A percentile compares a stretch with the other conserved stretches of the same genome.
These are phyloP conservation scores for Catostylus mosaicus DNA, from an alignment of 30 jellyfish, hydroid and myxozoan species.

Conservation along the genomic window DNA sequence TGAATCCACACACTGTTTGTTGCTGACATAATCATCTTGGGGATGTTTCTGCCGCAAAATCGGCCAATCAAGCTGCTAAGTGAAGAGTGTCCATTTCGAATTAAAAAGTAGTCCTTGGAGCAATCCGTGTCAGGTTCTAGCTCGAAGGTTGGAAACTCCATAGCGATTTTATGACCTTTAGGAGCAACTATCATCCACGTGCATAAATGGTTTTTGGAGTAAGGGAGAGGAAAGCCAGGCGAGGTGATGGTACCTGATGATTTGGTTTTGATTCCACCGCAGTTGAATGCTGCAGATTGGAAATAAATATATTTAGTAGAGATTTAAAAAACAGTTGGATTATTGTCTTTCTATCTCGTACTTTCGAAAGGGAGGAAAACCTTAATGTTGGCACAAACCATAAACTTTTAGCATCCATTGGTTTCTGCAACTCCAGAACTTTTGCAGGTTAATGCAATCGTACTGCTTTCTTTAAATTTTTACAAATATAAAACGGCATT, in stretches of 20 bases:
- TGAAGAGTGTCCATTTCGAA: conserved; percentile 70
- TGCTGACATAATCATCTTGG: conserved; percentile 22
- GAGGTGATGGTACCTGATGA: conserved; percentile 59
- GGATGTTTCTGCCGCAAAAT: conserved; percentile 59
- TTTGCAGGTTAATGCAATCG: too few relatives aligned
- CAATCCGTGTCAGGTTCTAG: conserved; percentile 53
- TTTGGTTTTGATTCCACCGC: conserved; percentile 69
- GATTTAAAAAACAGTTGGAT: too few relatives aligned
- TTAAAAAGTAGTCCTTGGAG: conserved; percentile 53
- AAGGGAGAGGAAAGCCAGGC: conserved; percentile 47
- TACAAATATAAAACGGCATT: too few relatives aligned
- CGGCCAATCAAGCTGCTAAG: conserved; percentile 40
- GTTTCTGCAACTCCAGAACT: too few relatives aligned
- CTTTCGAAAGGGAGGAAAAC: conserved; percentile 14
- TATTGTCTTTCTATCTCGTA: conserved; percentile 78
- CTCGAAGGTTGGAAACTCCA: conserved; percentile 33
- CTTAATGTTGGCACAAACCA: too few relatives aligned
- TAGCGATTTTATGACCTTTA: conserved; percentile 24
- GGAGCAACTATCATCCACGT: conserved; percentile 76
- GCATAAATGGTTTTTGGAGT: conserved; percentile 37
- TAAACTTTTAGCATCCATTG: too few relatives aligned
- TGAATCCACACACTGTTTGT: conserved; percentile 56
- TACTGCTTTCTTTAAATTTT: too few relatives aligned
- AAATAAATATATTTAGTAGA: too few relatives aligned
- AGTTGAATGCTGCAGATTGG: conserved; percentile 29